Percentiles rank a stretch among this genome's conserved stretches.
These are phyloP conservation scores for Esox lucius DNA, from an alignment of 2,797 vertebrate species.

Conservation along the genomic window DNA sequence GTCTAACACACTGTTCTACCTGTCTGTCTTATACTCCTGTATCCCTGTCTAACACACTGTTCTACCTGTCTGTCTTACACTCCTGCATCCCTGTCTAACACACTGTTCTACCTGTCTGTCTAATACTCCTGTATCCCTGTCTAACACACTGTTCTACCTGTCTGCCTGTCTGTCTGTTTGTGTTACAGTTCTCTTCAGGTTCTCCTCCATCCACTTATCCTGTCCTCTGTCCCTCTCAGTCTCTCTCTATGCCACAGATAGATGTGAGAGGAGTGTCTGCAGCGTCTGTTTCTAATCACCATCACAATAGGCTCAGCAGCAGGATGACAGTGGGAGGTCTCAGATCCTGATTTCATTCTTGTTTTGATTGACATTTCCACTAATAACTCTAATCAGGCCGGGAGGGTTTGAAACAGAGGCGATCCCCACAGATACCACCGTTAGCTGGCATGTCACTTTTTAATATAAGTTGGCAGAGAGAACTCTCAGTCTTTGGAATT, in stretches of 20 bases:
- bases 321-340: conserved; percentile 26
- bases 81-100: background rate
- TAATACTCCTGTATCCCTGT: background rate
- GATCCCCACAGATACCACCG: conserved; percentile 25
- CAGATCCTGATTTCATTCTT: conserved; percentile 39
- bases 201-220: background rate
- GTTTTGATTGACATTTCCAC: conserved; percentile 55
- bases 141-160: background rate
- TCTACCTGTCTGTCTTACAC: too few relatives aligned
- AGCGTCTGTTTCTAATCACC: conserved; percentile 39
- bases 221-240: background rate
- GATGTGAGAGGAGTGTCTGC: conserved; percentile 10
- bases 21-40: too few relatives aligned
- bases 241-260: conserved; percentile 3
- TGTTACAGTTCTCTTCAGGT: background rate
- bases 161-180: background rate
- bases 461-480: background rate
- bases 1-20: too few relatives aligned
- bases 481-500: background rate
- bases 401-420: conserved; percentile 28
- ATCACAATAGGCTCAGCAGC: conserved; percentile 40
- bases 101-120: too few relatives aligned
- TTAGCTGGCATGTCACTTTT: conserved; percentile 23
- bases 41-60: too few relatives aligned
- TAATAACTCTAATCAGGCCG: conserved; percentile 57